Base-by-base conservation (phyloP, 1,140 invertebrate genomes). In the Druon quercuslanigerum region DNA sequence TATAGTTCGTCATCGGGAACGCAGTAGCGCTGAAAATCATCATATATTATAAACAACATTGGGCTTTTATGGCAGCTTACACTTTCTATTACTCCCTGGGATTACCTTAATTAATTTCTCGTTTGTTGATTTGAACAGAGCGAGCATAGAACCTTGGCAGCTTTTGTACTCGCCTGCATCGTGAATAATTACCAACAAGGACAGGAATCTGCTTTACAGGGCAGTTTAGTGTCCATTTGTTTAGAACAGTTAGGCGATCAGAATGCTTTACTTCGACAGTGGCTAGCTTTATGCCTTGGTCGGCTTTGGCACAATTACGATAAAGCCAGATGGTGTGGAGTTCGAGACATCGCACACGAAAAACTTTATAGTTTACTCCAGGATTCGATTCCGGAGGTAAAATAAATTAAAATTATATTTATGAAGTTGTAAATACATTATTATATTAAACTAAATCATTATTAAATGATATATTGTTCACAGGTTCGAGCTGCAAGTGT, bases 291-390 rank as follows among this genome's bases (percentile, higher is more conserved):
- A 70, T 98, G 96, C 87, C 93, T 99, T 71, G 98, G 96, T n/a
- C 93, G 97, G 87, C 93, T 98, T 46, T 99, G 98, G 99, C 95
- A 96, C 78, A 95, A 97, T 86, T 98, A 96, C 89, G 97, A 98
- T 86, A 95, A 95, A 87, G 98, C 98, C 20, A 93, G 97, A 76
- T 99, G 98, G 98, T 97, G 96, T 71, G 98, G 97, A 12, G 98
- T 98, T 14, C 92, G 98, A n/a, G 97, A 99, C 88, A 95, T 95
- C 79, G 98, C 98, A 9, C 97, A 99, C 91, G 98, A 99, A 89
- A 99, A 99, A 92, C 92, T 99, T 2, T 96, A 95, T 83, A 93
- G 91, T 50, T 92, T 98, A 70, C 91, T 99, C 11, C 91, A 93
- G 74, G 97, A 98, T 92, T 92, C 94, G 50, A 94, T 95, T 51